phyloP scores from a whole-genome alignment of 2,888 invertebrate species.

The Tenthredo amoena region DNA sequence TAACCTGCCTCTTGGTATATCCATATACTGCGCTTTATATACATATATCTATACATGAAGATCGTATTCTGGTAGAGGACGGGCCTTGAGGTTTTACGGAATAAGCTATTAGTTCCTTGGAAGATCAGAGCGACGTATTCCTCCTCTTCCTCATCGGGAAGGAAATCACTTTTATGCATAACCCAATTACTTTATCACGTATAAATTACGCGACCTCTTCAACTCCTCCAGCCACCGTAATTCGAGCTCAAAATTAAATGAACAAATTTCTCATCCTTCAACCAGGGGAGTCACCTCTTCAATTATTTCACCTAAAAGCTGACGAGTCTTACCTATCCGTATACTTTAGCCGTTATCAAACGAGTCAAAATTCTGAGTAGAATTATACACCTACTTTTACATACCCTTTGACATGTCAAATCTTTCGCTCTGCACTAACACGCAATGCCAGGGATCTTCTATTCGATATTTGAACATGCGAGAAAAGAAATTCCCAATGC shows the following conservation, averaged over 20 bases:
- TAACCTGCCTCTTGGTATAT: constrained; percentile 58
- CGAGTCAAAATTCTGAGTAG: not conserved
- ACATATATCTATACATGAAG: not conserved
- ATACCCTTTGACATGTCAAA: not conserved
- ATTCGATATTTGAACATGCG: not conserved
- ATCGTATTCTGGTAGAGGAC: not conserved
- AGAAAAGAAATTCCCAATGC: constrained; percentile 6
- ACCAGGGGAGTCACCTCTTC: not conserved
- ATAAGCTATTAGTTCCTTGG: constrained; percentile 37
- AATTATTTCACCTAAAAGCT: constrained; percentile 22
- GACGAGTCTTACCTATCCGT: not conserved
- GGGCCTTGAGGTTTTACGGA: constrained; percentile 27
- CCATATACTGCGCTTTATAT: not conserved
- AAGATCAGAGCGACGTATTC: constrained; percentile 34
- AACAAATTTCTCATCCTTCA: constrained; percentile 4
- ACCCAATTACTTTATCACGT: constrained; percentile 35
- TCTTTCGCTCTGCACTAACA: not conserved
- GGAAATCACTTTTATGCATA: constrained; percentile 35
- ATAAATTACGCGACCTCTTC: constrained; percentile 39
- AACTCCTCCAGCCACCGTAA: constrained; percentile 31
- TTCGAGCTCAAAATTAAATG: constrained; percentile 27
- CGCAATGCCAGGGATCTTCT: not conserved
- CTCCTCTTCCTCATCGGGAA: not conserved
- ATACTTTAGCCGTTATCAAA: not conserved
- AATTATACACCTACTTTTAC: not conserved